Evolutionary conservation across 2,888 invertebrate genomes (phyloP).

Genomic region (Melolontha melolontha): DNA sequence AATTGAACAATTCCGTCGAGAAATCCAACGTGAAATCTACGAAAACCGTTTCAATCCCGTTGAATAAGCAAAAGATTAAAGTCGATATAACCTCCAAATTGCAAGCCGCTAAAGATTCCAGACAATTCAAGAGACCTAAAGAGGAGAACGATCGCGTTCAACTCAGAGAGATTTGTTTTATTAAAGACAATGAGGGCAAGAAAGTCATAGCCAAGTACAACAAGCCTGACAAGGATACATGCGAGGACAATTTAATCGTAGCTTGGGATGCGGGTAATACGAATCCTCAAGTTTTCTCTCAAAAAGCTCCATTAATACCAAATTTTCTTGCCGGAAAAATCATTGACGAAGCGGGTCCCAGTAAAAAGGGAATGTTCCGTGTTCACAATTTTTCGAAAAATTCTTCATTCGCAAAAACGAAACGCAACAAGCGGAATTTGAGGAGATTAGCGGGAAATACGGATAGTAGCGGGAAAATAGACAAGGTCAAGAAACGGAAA

Average conservation of each 20-base stretch:
- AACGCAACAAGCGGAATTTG: constrained; percentile 58
- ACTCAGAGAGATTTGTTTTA: constrained; percentile 61
- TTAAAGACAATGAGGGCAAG: constrained; percentile 61
- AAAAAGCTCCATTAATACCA: constrained; percentile 47
- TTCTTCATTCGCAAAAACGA: constrained; percentile 54
- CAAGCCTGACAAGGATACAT: constrained; percentile 48
- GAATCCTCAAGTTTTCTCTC: constrained; percentile 58
- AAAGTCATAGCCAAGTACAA: constrained; percentile 61
- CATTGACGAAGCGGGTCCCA: constrained; percentile 53
- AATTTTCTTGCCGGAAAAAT: constrained; percentile 44
- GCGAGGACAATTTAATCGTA: constrained; percentile 60
- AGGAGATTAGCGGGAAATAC: constrained; percentile 56
- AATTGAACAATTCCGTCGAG: constrained; percentile 10
- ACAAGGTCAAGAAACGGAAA: constrained; percentile 61
- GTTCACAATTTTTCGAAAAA: constrained; percentile 60
- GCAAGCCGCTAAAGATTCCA: constrained; percentile 47
- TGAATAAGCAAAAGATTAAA: constrained; percentile 43
- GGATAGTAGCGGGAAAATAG: constrained; percentile 56
- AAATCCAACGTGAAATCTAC: constrained; percentile 19
- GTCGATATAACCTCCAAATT: constrained; percentile 42
- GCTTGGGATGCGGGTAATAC: constrained; percentile 58
- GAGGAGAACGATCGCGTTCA: constrained; percentile 53
- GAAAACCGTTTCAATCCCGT: neutral
- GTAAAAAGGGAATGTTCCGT: constrained; percentile 56
- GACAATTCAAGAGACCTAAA: constrained; percentile 43